Percentiles rank a stretch among this genome's conserved stretches.
Evolutionary conservation across 2,888 invertebrate genomes (phyloP).

Genomic region (Acrocyrtus sp.): DNA sequence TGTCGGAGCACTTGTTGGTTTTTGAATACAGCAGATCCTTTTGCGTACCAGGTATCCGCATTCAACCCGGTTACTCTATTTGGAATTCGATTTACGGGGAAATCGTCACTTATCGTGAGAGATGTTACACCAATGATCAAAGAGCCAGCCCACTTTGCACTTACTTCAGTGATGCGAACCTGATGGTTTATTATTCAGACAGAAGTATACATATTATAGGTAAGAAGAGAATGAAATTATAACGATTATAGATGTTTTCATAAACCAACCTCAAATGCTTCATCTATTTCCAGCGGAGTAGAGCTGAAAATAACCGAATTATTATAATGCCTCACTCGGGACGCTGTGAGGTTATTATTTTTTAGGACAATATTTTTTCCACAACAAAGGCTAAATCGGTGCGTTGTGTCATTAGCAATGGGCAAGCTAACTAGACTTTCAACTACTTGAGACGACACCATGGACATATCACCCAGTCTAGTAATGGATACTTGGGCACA

Average conservation of each 20-base stretch:
- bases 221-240: not conserved
- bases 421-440: slow-evolving; percentile 67
- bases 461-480: slow-evolving; percentile 63
- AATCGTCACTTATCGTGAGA: slow-evolving; percentile 71
- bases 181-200: slow-evolving; percentile 55
- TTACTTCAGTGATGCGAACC: slow-evolving; percentile 73
- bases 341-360: slow-evolving; percentile 75
- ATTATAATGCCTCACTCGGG: slow-evolving; percentile 72
- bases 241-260: too few species aligned
- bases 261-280: slow-evolving; percentile 76
- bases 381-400: slow-evolving; percentile 68
- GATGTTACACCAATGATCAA: slow-evolving; percentile 81
- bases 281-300: slow-evolving; percentile 77
- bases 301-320: slow-evolving; percentile 79
- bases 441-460: slow-evolving; percentile 64
- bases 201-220: not conserved
- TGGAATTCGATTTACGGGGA: slow-evolving; percentile 73
- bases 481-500: slow-evolving; percentile 84
- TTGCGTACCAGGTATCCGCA: slow-evolving; percentile 64
- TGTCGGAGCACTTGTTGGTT: slow-evolving; percentile 75
- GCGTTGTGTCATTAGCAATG: slow-evolving; percentile 67
- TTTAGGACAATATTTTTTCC: slow-evolving; percentile 78
- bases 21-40: slow-evolving; percentile 77
- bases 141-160: slow-evolving; percentile 76
- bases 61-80: slow-evolving; percentile 68